phyloP scores from a whole-genome alignment of 2,797 vertebrate genomes.

The Lepilemur ruficaudatus region DNA sequence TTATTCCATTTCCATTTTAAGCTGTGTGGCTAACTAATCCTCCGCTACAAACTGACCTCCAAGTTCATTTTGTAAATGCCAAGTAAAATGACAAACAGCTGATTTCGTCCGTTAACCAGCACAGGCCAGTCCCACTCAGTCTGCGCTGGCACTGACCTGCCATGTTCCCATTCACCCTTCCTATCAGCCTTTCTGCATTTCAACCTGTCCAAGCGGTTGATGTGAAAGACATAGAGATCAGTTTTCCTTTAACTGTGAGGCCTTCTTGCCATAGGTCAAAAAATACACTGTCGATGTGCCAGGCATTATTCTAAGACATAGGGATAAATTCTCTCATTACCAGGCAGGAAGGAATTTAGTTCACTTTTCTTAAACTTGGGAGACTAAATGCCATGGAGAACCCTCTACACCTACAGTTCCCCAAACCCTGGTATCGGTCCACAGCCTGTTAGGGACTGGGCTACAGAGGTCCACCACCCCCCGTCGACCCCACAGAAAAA shows the following conservation, averaged over 20 bases:
- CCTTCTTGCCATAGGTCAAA: neutral
- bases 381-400: neutral
- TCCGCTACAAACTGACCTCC: neutral
- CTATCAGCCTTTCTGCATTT: neutral
- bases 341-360: neutral
- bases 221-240: neutral
- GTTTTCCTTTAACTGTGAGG: neutral
- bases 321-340: neutral
- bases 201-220: neutral
- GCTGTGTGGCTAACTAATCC: neutral
- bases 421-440: too few species aligned
- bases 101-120: neutral
- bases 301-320: neutral
- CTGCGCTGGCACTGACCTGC: neutral
- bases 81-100: neutral
- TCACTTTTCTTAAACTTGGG: neutral
- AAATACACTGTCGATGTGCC: rapidly evolving
- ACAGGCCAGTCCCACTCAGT: too few species aligned
- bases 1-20: neutral
- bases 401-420: too few species aligned
- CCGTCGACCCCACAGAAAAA: too few species aligned
- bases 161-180: neutral
- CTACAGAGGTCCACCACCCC: too few species aligned
- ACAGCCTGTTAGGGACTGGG: too few species aligned
- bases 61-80: neutral